A percentile compares a stretch with the other conserved stretches of the same genome.
Evolutionary conservation across 2,888 invertebrate species (phyloP).

Genomic region (Julus scandinavius): DNA sequence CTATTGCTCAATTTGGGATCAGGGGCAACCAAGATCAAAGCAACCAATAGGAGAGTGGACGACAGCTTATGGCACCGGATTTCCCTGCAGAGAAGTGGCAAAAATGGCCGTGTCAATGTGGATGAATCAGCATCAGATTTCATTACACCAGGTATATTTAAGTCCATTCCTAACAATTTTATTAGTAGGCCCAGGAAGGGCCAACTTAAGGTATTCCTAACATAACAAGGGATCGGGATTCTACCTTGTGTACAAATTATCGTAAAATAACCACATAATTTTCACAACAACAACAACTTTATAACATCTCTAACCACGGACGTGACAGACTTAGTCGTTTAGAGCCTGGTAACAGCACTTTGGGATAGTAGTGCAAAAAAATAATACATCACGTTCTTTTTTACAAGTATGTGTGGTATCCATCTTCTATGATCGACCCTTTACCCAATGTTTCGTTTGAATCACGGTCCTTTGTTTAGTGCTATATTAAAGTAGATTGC

Average conservation of each 20-base stretch:
- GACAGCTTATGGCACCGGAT: constrained; percentile 95
- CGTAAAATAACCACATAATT: too few species aligned
- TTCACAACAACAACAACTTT: too few species aligned
- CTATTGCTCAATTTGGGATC: constrained; percentile 92
- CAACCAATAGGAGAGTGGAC: constrained; percentile 79
- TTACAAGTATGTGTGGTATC: not conserved
- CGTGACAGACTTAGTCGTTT: too few species aligned
- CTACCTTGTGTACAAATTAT: too few species aligned
- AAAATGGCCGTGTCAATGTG: constrained; percentile 88
- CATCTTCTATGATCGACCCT: not conserved
- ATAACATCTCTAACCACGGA: too few species aligned
- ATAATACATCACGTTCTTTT: too few species aligned
- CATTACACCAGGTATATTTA: constrained; percentile 77
- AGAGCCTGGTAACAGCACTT: too few species aligned
- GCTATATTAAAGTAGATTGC: constrained; percentile 24
- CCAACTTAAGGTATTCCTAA: too few species aligned
- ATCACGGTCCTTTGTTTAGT: not conserved
- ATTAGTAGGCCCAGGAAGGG: too few species aligned
- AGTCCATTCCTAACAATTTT: not conserved
- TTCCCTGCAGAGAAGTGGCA: constrained; percentile 81
- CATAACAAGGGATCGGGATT: too few species aligned
- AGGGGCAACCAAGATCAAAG: constrained; percentile 86
- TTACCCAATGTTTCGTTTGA: not conserved
- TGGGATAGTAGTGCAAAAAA: too few species aligned
- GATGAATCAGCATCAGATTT: constrained; percentile 90